phyloP scores from a whole-genome alignment of 2,113 vertebrate species.

The Passer domesticus region DNA sequence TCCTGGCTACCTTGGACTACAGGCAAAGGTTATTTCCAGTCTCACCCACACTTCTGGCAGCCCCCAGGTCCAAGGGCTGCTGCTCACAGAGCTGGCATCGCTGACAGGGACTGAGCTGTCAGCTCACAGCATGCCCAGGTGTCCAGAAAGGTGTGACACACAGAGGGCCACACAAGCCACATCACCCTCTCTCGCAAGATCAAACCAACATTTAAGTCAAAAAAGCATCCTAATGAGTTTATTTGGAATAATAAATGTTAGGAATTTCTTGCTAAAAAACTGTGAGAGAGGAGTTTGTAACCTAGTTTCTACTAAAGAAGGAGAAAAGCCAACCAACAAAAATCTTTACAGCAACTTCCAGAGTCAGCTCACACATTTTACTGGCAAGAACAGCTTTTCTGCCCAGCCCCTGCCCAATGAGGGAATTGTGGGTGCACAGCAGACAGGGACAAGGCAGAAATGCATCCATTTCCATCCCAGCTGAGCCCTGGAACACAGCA shows the following conservation, averaged over 20 bases:
- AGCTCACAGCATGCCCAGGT: neutral
- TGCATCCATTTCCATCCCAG: neutral
- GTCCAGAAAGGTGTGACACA: neutral
- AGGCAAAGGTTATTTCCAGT: conserved; percentile 27
- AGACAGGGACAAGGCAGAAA: neutral
- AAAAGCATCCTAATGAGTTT: neutral
- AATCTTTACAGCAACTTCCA: neutral
- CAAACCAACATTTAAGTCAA: neutral
- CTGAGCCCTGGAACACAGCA: neutral
- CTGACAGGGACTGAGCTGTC: neutral
- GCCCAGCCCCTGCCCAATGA: neutral
- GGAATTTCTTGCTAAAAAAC: neutral
- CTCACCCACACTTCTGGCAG: conserved; percentile 37
- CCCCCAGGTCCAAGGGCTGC: neutral
- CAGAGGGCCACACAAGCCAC: neutral
- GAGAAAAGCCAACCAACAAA: neutral
- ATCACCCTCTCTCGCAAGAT: neutral
- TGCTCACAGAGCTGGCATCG: accelerated
- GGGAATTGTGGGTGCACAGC: neutral
- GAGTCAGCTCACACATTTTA: accelerated
- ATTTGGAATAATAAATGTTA: neutral
- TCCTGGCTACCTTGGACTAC: neutral
- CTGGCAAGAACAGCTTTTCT: neutral
- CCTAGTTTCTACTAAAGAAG: neutral
- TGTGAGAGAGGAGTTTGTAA: neutral